Percentiles rank a stretch among this genome's conserved stretches.
These are phyloP conservation scores for Taphrorychus bicolor DNA, from an alignment of 2,888 invertebrate species.

Conservation along the genomic window DNA sequence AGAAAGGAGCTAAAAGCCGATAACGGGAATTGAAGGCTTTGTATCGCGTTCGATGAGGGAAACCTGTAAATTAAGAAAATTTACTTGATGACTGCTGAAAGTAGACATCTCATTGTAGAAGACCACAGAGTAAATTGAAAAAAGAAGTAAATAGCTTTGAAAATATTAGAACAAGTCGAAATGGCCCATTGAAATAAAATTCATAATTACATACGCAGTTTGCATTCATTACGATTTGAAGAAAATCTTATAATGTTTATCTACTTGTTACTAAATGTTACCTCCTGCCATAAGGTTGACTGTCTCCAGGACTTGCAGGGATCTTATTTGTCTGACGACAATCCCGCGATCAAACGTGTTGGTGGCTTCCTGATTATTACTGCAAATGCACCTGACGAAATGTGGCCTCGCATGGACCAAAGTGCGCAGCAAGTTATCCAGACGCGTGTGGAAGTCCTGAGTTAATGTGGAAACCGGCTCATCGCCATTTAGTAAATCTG, in stretches of 20 bases:
- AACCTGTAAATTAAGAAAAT: no score
- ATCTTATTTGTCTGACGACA: constrained; percentile 88
- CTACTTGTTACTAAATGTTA: no score
- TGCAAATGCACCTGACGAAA: constrained; percentile 91
- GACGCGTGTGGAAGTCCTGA: constrained; percentile 93
- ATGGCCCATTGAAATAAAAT: background rate
- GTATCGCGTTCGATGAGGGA: constrained; percentile 94
- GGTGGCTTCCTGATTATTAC: constrained; percentile 83
- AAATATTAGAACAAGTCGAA: background rate
- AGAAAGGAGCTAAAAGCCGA: constrained; percentile 83
- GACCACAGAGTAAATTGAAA: no score
- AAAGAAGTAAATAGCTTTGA: no score
- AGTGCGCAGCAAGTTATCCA: constrained; percentile 90
- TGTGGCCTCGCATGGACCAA: constrained; percentile 93
- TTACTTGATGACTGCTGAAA: no score
- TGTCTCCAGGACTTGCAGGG: constrained; percentile 87
- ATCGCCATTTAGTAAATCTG: constrained; percentile 81
- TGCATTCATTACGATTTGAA: no score
- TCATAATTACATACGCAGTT: no score
- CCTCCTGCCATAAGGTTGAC: constrained; percentile 93
- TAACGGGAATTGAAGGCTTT: constrained; percentile 90
- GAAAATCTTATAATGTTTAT: no score
- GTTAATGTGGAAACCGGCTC: constrained; percentile 89
- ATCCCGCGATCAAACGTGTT: constrained; percentile 83
- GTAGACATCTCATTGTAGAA: no score